Percentiles rank a stretch among this genome's conserved stretches.
These are phyloP conservation scores for Cremastinae sp. DNA, from an alignment of 2,888 invertebrate genomes.

Conservation along the genomic window DNA sequence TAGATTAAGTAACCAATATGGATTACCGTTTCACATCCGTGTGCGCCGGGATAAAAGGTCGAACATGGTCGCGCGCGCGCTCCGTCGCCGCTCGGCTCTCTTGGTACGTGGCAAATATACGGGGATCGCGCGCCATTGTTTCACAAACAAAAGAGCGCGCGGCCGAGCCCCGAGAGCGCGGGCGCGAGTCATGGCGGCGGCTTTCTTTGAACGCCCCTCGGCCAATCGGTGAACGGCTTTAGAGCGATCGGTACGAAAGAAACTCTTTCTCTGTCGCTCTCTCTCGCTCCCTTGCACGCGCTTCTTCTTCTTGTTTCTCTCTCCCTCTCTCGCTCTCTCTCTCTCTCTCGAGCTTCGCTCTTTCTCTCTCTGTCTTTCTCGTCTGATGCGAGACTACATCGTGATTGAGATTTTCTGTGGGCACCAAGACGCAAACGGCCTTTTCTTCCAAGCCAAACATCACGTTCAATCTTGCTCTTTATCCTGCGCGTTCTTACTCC, in stretches of 20 bases:
- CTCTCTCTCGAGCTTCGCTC: conserved; percentile 28
- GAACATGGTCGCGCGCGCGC: background rate
- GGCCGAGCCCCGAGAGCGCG: conserved; percentile 62
- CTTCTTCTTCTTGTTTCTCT: too few relatives aligned
- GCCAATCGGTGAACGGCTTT: conserved; percentile 75
- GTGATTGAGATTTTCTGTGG: conserved; percentile 77
- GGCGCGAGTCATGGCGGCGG: conserved; percentile 79
- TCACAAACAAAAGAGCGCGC: conserved; percentile 78
- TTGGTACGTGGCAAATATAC: conserved; percentile 30
- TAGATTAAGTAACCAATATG: conserved; percentile 73
- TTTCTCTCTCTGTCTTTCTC: conserved; percentile 24
- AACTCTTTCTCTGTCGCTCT: conserved; percentile 58
- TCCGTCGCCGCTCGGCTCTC: conserved; percentile 17
- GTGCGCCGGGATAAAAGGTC: conserved; percentile 19
- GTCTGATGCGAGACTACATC: conserved; percentile 61
- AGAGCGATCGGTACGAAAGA: conserved; percentile 75
- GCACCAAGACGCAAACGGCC: conserved; percentile 56
- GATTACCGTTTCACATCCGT: background rate
- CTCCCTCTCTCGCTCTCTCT: conserved; percentile 34
- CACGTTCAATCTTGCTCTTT: conserved; percentile 3
- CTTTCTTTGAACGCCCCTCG: conserved; percentile 78
- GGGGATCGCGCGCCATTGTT: conserved; percentile 74
- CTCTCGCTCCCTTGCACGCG: too few relatives aligned
- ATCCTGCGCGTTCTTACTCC: background rate
- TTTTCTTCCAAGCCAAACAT: conserved; percentile 23